phyloP scores from a whole-genome alignment of 2,113 vertebrate genomes.

The Tyrannus savana region DNA sequence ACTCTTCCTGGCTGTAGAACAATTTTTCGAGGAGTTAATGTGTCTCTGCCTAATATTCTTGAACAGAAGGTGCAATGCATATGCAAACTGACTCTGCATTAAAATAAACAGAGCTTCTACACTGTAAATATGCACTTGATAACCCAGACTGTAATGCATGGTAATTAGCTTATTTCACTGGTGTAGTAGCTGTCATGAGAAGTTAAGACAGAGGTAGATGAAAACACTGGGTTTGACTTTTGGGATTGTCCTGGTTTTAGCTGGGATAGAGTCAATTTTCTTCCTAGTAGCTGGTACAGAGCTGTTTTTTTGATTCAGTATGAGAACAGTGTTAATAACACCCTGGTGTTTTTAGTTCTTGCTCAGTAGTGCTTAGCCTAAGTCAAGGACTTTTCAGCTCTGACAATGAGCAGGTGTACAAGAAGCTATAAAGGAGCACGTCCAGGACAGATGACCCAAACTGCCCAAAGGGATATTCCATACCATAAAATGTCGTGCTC shows the following conservation, averaged over 20 bases:
- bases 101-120: neutral
- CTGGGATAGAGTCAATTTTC: neutral
- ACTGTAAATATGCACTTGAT: neutral
- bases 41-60: neutral
- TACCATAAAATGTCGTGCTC: neutral
- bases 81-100: neutral
- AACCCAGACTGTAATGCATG: neutral
- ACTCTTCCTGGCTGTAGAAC: neutral
- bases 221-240: neutral
- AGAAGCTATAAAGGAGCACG: neutral
- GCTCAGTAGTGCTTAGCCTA: neutral
- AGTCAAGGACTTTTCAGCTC: neutral
- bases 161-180: neutral
- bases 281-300: neutral
- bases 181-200: neutral
- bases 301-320: neutral
- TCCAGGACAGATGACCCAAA: neutral
- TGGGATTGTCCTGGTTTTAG: neutral
- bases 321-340: neutral
- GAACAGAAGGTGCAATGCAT: neutral
- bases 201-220: neutral
- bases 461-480: neutral
- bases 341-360: neutral
- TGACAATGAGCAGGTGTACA: neutral
- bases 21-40: neutral